phyloP scores from a whole-genome alignment of 2,797 vertebrate species.

The Serranus cabrilla region DNA sequence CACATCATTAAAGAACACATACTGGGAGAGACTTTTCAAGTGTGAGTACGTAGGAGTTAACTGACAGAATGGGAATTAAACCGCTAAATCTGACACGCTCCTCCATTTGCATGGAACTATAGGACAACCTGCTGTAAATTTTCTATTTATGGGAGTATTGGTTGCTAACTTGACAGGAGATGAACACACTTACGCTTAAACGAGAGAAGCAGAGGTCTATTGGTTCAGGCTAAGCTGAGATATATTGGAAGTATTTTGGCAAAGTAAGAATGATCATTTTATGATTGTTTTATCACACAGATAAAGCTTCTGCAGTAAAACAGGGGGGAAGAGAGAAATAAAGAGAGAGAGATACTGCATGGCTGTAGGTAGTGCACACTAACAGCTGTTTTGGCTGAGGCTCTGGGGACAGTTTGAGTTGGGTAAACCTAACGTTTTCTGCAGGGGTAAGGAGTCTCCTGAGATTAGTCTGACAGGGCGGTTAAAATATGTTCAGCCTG shows the following conservation, averaged over 20 bases:
- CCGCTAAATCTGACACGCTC: neutral
- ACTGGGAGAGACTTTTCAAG: neutral
- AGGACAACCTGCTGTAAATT: neutral
- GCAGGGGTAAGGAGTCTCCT: conserved; percentile 68
- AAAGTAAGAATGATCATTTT: conserved; percentile 43
- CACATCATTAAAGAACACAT: conserved; percentile 5
- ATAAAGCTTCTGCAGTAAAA: conserved; percentile 58
- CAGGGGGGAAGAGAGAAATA: conserved; percentile 31
- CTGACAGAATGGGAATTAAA: conserved; percentile 8
- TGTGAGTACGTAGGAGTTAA: neutral
- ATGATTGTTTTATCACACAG: conserved; percentile 56
- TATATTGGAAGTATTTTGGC: conserved; percentile 32
- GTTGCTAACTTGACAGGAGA: conserved; percentile 7
- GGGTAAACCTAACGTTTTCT: conserved; percentile 73
- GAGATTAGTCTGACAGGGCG: conserved; percentile 61
- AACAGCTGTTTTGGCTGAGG: conserved; percentile 77
- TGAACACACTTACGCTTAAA: neutral
- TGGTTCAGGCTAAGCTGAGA: conserved; percentile 25
- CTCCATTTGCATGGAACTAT: conserved; percentile 3
- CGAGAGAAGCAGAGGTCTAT: neutral
- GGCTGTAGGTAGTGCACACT: conserved; percentile 61
- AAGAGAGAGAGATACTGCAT: conserved; percentile 57
- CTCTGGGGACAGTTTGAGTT: conserved; percentile 75
- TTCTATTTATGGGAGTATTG: neutral
- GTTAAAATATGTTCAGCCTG: conserved; percentile 63